Conservation (phyloP, 1,140 invertebrate species). For the Neoseiulus cucumeris region DNA sequence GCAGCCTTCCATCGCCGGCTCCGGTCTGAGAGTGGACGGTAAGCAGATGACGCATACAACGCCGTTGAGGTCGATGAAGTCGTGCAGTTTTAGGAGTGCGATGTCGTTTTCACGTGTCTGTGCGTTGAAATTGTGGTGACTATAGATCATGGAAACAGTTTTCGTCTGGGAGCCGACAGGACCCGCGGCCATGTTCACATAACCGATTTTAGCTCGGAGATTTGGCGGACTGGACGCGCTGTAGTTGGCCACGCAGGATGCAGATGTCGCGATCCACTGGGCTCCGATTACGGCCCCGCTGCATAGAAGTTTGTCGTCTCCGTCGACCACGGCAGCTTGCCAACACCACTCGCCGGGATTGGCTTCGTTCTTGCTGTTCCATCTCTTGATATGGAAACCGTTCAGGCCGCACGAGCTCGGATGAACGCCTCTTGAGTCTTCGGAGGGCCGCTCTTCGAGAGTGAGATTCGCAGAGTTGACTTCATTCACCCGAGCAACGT, state of each 20-base stretch:
- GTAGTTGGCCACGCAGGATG: not conserved
- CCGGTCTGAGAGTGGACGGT: not conserved
- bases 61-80: slow-evolving; percentile 5
- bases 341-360: slow-evolving; percentile 2
- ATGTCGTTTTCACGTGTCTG: not conserved
- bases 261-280: not conserved
- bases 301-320: not conserved
- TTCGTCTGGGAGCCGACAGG: not conserved
- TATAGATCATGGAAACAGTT: not conserved
- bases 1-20: not conserved
- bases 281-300: slow-evolving; percentile 7
- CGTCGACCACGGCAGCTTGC: not conserved
- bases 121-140: not conserved
- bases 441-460: not conserved
- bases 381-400: not conserved
- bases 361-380: not conserved
- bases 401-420: slow-evolving; percentile 5
- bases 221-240: not conserved
- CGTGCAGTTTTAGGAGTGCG: not conserved
- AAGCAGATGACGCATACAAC: slow-evolving; percentile 1
- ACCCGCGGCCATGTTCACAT: not conserved
- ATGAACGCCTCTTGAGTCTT: not conserved
- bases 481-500: not conserved
- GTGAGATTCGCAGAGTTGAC: not conserved
- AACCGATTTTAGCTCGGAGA: slow-evolving; percentile 6